These are phyloP conservation scores for Tiliacea citrago DNA, from an alignment of 2,888 invertebrate genomes.

Conservation along the genomic window DNA sequence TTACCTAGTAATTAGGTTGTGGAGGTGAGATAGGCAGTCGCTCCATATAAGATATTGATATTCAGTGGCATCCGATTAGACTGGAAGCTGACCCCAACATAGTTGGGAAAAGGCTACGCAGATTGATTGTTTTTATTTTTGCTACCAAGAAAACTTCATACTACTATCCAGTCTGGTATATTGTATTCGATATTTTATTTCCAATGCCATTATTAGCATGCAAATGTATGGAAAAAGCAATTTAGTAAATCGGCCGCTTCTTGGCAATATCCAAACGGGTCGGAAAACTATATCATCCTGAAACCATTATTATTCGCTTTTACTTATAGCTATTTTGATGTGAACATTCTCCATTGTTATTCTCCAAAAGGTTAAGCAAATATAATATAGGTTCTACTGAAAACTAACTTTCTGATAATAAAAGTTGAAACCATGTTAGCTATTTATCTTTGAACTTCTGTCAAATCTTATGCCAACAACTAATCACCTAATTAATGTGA, in stretches of 20 bases:
- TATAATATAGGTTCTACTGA: neutral
- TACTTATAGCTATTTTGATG: slow-evolving; percentile 1
- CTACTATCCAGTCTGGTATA: neutral
- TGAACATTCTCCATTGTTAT: neutral
- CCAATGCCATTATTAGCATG: slow-evolving; percentile 9
- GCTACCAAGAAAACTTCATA: neutral
- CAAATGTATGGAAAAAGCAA: slow-evolving; percentile 36
- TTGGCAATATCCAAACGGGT: slow-evolving; percentile 31
- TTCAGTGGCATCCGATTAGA: too few species aligned
- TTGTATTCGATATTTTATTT: slow-evolving; percentile 16
- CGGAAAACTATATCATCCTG: slow-evolving; percentile 27
- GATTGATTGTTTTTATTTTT: neutral
- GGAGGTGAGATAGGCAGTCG: too few species aligned
- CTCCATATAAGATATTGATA: too few species aligned
- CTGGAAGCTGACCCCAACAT: too few species aligned
- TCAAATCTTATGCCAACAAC: neutral
- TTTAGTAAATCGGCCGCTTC: slow-evolving; percentile 29
- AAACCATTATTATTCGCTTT: slow-evolving; percentile 31
- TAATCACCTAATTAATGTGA: neutral
- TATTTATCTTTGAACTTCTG: too few species aligned
- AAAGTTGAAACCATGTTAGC: neutral
- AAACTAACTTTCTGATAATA: neutral
- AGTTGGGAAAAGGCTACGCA: too few species aligned
- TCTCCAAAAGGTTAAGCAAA: neutral
- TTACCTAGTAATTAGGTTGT: too few species aligned